phyloP scores from a whole-genome alignment of 2,797 vertebrate genomes.

The Fringilla coelebs region DNA sequence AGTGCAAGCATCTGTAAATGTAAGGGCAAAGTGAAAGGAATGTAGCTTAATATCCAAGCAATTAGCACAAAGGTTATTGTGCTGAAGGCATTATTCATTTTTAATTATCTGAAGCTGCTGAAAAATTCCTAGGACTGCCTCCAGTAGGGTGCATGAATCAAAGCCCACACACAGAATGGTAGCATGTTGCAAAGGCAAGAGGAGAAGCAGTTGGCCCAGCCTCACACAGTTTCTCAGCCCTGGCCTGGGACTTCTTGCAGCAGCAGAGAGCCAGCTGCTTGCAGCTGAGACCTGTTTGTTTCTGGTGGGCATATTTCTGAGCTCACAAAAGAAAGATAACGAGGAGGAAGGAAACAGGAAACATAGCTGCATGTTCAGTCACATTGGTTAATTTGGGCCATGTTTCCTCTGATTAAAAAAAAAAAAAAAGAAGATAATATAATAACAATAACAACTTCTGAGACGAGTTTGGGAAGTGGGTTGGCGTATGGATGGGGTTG shows the following conservation, averaged over 20 bases:
- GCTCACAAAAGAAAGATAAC: background rate
- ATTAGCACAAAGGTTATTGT: slow-evolving; percentile 52
- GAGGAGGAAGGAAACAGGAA: slow-evolving; percentile 35
- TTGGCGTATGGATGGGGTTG: background rate
- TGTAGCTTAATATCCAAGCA: slow-evolving; percentile 43
- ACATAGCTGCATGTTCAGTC: background rate
- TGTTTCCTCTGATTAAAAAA: background rate
- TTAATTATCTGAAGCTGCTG: slow-evolving; percentile 55
- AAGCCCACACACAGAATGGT: slow-evolving; percentile 51
- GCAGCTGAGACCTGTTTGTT: slow-evolving; percentile 17
- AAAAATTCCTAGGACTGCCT: slow-evolving; percentile 56
- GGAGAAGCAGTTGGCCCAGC: background rate
- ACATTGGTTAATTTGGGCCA: slow-evolving; percentile 24
- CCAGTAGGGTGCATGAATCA: slow-evolving; percentile 2
- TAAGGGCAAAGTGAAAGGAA: slow-evolving; percentile 34
- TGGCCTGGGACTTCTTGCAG: background rate
- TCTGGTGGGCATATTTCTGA: slow-evolving; percentile 18
- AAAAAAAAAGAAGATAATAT: background rate
- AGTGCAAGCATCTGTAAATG: background rate
- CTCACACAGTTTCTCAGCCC: background rate
- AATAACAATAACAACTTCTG: background rate
- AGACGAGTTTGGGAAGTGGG: background rate
- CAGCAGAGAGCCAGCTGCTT: slow-evolving; percentile 14
- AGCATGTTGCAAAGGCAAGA: background rate
- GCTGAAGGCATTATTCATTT: slow-evolving; percentile 54